These are phyloP conservation scores for Corythoichthys haematopterus DNA, from an alignment of 2,113 vertebrate species.

Conservation along the genomic window DNA sequence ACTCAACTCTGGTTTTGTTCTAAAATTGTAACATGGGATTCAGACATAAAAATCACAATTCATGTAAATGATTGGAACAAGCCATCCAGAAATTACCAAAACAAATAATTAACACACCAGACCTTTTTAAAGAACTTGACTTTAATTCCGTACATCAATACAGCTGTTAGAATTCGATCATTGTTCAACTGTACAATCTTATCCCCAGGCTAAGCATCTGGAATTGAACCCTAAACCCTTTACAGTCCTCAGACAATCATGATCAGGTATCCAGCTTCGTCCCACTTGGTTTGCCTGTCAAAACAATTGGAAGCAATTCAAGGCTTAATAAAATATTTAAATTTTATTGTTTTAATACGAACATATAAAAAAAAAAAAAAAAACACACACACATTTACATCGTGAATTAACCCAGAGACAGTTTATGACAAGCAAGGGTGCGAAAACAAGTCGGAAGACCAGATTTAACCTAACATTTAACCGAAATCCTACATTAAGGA, in stretches of 20 bases:
- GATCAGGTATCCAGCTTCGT: slow-evolving; percentile 41
- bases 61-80: background rate
- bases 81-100: background rate
- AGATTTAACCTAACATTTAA: slow-evolving; percentile 33
- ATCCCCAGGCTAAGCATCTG: slow-evolving; percentile 58
- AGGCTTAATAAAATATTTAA: slow-evolving; percentile 80
- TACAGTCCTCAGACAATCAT: slow-evolving; percentile 41
- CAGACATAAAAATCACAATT: background rate
- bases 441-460: slow-evolving; percentile 52
- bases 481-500: background rate
- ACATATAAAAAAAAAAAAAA: slow-evolving; percentile 73
- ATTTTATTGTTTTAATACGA: slow-evolving; percentile 81
- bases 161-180: slow-evolving; percentile 72
- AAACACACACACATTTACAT: slow-evolving; percentile 74
- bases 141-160: slow-evolving; percentile 79
- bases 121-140: slow-evolving; percentile 67
- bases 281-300: slow-evolving; percentile 39
- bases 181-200: slow-evolving; percentile 66
- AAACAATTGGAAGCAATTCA: slow-evolving; percentile 73
- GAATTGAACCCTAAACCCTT: slow-evolving; percentile 53
- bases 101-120: slow-evolving; percentile 40
- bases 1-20: no score
- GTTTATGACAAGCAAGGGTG: slow-evolving; percentile 2
- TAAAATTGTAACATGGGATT: background rate
- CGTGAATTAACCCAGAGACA: slow-evolving; percentile 53